Evolutionary conservation across 2,797 vertebrate species (phyloP).

Genomic region (Notoglanidium macrostoma): DNA sequence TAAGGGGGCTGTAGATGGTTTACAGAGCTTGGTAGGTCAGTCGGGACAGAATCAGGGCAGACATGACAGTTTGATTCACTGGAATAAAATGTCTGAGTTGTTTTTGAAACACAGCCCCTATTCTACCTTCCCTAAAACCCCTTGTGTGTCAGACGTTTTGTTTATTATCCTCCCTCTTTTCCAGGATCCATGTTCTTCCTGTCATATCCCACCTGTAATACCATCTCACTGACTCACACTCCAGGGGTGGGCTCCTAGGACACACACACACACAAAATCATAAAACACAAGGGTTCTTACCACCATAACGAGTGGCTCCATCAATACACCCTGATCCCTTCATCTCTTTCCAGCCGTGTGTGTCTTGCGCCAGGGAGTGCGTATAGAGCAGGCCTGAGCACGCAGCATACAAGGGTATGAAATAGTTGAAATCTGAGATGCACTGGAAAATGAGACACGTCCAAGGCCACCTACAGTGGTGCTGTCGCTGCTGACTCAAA

Average conservation of each 20-base stretch:
- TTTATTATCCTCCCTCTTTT: constrained; percentile 35
- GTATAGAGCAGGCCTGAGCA: constrained; percentile 52
- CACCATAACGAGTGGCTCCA: constrained; percentile 45
- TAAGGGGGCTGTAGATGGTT: neutral
- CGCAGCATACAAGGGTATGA: constrained; percentile 20
- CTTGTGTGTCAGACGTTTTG: constrained; percentile 37
- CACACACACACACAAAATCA: constrained; percentile 28
- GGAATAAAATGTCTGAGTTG: constrained; percentile 37
- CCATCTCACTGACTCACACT: constrained; percentile 44
- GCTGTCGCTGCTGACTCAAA: neutral
- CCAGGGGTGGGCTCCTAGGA: constrained; percentile 47
- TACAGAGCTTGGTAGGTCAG: constrained; percentile 25
- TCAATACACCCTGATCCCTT: constrained; percentile 54
- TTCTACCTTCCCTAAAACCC: constrained; percentile 23
- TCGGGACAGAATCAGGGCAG: constrained; percentile 24
- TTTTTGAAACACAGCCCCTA: constrained; percentile 35
- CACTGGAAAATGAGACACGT: constrained; percentile 50
- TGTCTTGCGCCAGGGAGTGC: constrained; percentile 19
- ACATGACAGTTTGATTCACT: constrained; percentile 23
- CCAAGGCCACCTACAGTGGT: constrained; percentile 47
- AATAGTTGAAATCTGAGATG: constrained; percentile 31
- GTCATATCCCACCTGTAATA: constrained; percentile 48
- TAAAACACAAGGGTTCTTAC: constrained; percentile 50
- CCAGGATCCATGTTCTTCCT: constrained; percentile 31
- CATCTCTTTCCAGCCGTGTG: constrained; percentile 17